These are phyloP conservation scores for Temnothorax longispinosus DNA, from an alignment of 1,140 invertebrate species.

Conservation along the genomic window DNA sequence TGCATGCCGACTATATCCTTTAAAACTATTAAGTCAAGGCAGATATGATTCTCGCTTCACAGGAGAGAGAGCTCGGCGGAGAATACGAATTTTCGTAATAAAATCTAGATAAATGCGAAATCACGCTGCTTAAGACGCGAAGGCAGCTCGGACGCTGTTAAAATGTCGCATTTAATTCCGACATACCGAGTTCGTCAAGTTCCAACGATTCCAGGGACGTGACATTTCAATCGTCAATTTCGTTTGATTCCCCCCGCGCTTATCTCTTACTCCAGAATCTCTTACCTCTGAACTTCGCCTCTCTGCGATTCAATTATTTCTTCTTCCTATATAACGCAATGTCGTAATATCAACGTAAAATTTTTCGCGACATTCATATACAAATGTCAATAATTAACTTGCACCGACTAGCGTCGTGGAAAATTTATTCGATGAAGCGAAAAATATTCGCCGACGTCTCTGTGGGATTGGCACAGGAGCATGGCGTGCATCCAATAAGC, in stretches of 20 bases:
- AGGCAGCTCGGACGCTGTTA: constrained; percentile 6
- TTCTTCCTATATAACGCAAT: neutral
- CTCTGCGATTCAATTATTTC: neutral
- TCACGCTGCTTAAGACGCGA: constrained; percentile 14
- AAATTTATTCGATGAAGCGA: constrained; percentile 70
- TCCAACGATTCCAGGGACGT: neutral
- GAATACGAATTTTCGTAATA: constrained; percentile 55
- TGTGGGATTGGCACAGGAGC: constrained; percentile 69
- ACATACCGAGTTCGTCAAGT: neutral
- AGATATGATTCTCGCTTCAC: constrained; percentile 52
- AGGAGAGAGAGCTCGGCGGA: neutral
- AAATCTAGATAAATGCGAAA: constrained; percentile 58
- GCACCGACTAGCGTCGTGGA: constrained; percentile 43
- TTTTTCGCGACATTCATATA: neutral
- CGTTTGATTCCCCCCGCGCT: neutral
- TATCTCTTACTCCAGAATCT: neutral
- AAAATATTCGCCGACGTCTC: constrained; percentile 73
- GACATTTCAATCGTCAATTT: neutral
- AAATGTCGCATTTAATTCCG: constrained; percentile 30
- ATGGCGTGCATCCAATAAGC: constrained; percentile 75
- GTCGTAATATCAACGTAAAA: neutral
- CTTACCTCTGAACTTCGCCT: neutral
- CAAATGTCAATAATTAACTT: constrained; percentile 16
- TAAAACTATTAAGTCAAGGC: constrained; percentile 60
- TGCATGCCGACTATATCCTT: constrained; percentile 52